Evolutionary conservation across 1,140 invertebrate species (phyloP).

Genomic region (Drosophila truncata): DNA sequence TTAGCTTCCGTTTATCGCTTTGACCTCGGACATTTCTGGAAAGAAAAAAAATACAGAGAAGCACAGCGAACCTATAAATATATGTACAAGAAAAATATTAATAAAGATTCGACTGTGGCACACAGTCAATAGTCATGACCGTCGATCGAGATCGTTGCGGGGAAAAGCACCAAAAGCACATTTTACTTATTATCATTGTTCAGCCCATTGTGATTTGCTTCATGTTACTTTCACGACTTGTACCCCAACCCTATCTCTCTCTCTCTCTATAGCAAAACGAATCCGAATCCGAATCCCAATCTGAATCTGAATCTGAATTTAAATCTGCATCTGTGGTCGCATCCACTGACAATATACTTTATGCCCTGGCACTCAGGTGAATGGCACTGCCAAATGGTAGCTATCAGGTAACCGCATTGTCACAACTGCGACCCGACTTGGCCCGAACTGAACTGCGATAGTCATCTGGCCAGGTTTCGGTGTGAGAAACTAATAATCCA

Average conservation of each 20-base stretch:
- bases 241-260: neutral
- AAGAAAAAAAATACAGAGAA: too few species aligned
- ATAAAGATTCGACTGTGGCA: slow-evolving; percentile 55
- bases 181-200: slow-evolving; percentile 77
- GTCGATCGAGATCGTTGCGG: slow-evolving; percentile 28
- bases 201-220: slow-evolving; percentile 57
- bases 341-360: slow-evolving; percentile 59
- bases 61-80: slow-evolving; percentile 33
- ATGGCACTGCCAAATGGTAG: slow-evolving; percentile 62
- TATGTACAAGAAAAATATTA: slow-evolving; percentile 56
- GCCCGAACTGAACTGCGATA: slow-evolving; percentile 36
- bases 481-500: slow-evolving; percentile 49
- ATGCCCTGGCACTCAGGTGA: slow-evolving; percentile 53
- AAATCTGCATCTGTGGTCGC: slow-evolving; percentile 17
- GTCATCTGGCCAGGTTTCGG: slow-evolving; percentile 36
- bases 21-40: slow-evolving; percentile 67
- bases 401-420: slow-evolving; percentile 66
- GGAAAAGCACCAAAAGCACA: slow-evolving; percentile 32
- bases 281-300: neutral
- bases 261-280: neutral
- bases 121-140: slow-evolving; percentile 57
- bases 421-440: slow-evolving; percentile 24
- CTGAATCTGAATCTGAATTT: slow-evolving; percentile 11
- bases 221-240: slow-evolving; percentile 77
- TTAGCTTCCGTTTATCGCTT: slow-evolving; percentile 59